These are phyloP conservation scores for Heliocidaris erythrogramma DNA, from an alignment of 35 echinoderm and acorn worm species.

Conservation along the genomic window DNA sequence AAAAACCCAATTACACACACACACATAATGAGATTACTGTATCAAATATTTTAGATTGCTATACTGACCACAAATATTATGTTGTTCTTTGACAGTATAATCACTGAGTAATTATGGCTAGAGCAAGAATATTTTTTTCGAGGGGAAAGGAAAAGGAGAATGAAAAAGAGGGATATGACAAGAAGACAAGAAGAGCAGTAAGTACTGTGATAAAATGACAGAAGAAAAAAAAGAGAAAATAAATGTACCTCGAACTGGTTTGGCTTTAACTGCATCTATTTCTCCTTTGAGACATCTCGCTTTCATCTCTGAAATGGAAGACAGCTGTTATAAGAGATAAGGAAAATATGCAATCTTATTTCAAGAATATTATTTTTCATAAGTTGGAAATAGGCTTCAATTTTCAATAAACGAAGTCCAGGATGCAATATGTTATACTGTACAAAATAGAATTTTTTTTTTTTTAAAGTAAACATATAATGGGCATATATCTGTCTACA, in stretches of 20 bases:
- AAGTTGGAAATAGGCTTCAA: too few relatives aligned
- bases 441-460: too few relatives aligned
- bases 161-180: background rate
- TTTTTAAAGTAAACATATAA: background rate
- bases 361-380: background rate
- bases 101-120: too few relatives aligned
- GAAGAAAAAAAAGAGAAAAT: background rate
- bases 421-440: too few relatives aligned
- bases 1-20: too few relatives aligned
- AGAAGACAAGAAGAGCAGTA: background rate
- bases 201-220: background rate
- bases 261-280: slow-evolving; percentile 23
- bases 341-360: background rate
- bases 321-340: background rate
- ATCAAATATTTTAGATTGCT: too few relatives aligned
- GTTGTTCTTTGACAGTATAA: too few relatives aligned
- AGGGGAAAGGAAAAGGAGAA: background rate
- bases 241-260: slow-evolving; percentile 20
- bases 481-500: background rate
- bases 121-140: too few relatives aligned
- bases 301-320: slow-evolving; percentile 3
- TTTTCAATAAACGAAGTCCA: too few relatives aligned
- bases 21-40: too few relatives aligned
- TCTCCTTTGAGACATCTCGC: slow-evolving; percentile 37
- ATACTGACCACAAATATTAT: too few relatives aligned